Conservation (phyloP, 2,797 vertebrate species). For the Rhinogobio ventralis region DNA sequence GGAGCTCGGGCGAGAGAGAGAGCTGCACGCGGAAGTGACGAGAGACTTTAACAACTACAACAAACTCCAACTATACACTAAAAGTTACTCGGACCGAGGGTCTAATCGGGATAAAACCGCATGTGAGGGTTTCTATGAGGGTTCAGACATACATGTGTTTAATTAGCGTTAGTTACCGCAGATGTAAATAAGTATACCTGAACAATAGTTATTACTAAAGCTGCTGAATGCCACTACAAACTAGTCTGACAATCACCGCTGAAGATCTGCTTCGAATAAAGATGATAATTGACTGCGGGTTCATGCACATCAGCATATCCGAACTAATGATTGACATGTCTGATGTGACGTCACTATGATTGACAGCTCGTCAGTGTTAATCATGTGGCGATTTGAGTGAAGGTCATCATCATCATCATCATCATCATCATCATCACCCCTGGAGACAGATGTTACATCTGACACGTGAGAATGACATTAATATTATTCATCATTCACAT, state of each 20-base stretch:
- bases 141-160: not conserved
- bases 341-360: conserved; percentile 28
- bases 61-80: not conserved
- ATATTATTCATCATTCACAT: too few relatives aligned
- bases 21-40: conserved; percentile 39
- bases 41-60: conserved; percentile 18
- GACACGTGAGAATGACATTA: not conserved
- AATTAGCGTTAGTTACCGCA: not conserved
- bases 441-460: not conserved
- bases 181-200: not conserved
- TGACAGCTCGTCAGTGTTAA: conserved; percentile 13
- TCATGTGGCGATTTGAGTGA: not conserved
- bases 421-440: not conserved
- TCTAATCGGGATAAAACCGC: not conserved
- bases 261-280: not conserved
- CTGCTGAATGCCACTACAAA: not conserved
- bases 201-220: not conserved
- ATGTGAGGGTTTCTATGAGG: not conserved
- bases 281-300: not conserved
- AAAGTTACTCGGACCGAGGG: not conserved
- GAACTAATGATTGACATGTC: not conserved
- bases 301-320: not conserved
- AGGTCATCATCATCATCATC: not conserved
- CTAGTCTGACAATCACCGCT: not conserved
- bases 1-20: not conserved